phyloP scores from a whole-genome alignment of 92 coral and sea anemone genomes.

The Pocillopora grandis region DNA sequence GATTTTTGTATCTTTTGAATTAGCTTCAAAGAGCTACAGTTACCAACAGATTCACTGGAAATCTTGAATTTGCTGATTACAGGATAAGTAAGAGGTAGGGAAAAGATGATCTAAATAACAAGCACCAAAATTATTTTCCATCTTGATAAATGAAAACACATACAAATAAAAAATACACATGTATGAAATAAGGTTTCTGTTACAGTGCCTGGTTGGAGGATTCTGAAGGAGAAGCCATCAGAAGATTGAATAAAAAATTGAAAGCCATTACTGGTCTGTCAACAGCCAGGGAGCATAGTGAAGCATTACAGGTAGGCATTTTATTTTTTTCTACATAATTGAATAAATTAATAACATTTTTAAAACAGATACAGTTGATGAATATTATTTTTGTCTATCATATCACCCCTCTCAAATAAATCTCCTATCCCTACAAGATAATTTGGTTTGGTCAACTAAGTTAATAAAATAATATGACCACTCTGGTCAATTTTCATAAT shows the following conservation, averaged over 20 bases:
- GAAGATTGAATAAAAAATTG: constrained; percentile 16
- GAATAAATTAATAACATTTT: background rate
- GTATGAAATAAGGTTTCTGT: background rate
- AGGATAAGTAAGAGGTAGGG: constrained; percentile 89
- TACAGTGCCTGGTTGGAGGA: constrained; percentile 81
- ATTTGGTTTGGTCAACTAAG: too few species aligned
- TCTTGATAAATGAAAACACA: too few species aligned
- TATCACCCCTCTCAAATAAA: too few species aligned
- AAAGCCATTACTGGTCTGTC: constrained; percentile 71
- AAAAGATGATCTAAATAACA: too few species aligned
- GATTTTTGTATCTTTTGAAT: background rate
- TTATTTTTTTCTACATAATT: background rate
- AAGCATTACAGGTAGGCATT: constrained; percentile 68
- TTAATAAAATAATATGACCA: too few species aligned
- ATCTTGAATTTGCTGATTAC: constrained; percentile 87
- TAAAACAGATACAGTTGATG: background rate
- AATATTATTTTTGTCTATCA: background rate
- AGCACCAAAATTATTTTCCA: too few species aligned
- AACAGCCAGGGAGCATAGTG: constrained; percentile 57
- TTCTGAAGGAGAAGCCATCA: constrained; percentile 24
- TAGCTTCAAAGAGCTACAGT: constrained; percentile 90
- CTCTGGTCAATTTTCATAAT: too few species aligned
- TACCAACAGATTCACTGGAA: constrained; percentile 75
- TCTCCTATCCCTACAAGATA: too few species aligned
- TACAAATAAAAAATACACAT: background rate